Percentiles rank a stretch among this genome's conserved stretches.
phyloP scores from a whole-genome alignment of 23 tunicate genomes.

The Styela clava region DNA sequence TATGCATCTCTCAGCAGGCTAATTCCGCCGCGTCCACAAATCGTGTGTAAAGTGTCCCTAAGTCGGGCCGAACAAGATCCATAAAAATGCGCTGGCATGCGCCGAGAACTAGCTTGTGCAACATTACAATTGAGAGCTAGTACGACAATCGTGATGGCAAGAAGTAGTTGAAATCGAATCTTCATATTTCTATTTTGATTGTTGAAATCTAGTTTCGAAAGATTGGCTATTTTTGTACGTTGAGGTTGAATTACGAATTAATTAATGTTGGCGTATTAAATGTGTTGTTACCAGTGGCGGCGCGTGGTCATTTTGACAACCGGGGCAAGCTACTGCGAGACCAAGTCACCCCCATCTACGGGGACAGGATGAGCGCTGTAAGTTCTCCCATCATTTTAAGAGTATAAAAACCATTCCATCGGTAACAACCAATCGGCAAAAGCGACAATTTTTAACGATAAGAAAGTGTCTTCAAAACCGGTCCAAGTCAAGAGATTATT shows the following conservation, averaged over 20 bases:
- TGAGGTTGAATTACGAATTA: neutral
- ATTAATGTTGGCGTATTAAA: neutral
- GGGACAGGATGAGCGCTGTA: too few relatives aligned
- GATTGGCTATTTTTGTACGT: neutral
- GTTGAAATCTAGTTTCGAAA: neutral
- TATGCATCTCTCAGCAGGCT: neutral
- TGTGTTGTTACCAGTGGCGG: too few relatives aligned
- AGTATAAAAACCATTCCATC: too few relatives aligned
- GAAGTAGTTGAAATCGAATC: neutral
- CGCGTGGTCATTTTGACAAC: too few relatives aligned
- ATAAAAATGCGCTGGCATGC: neutral
- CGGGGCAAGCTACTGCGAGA: too few relatives aligned
- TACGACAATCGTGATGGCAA: neutral
- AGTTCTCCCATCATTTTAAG: too few relatives aligned
- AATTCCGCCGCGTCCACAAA: neutral
- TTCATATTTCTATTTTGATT: neutral
- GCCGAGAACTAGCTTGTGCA: neutral
- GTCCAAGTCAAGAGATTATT: too few relatives aligned
- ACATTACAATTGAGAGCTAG: neutral
- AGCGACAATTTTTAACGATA: too few relatives aligned
- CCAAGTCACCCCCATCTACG: too few relatives aligned
- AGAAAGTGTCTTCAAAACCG: too few relatives aligned
- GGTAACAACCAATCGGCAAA: too few relatives aligned
- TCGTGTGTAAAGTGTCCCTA: constrained; percentile 1
- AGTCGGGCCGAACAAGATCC: neutral